Evolutionary conservation across 2,888 invertebrate genomes (phyloP).

Genomic region (Iphiclides podalirius): DNA sequence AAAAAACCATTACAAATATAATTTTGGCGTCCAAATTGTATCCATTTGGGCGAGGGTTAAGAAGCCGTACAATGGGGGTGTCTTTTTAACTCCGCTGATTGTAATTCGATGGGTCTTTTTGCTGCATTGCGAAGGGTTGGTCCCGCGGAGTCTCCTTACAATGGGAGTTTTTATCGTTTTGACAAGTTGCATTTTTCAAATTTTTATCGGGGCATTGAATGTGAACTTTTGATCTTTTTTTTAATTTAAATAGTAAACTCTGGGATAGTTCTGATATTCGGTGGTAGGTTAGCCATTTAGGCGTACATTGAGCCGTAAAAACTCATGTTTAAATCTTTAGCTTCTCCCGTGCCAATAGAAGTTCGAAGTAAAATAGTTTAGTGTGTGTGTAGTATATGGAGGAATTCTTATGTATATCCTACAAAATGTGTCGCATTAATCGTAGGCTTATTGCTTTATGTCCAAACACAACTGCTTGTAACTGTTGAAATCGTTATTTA

Average conservation of each 20-base stretch:
- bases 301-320: too few relatives aligned
- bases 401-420: too few relatives aligned
- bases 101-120: conserved; percentile 58
- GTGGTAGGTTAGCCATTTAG: too few relatives aligned
- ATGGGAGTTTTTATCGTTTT: conserved; percentile 26
- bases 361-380: too few relatives aligned
- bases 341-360: too few relatives aligned
- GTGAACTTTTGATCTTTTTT: background rate
- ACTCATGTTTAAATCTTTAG: too few relatives aligned
- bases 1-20: conserved; percentile 63
- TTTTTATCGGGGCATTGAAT: conserved; percentile 14
- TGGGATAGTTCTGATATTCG: too few relatives aligned
- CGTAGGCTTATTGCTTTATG: conserved; percentile 40
- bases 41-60: conserved; percentile 69
- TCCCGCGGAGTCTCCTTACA: conserved; percentile 34
- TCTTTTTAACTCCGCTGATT: conserved; percentile 72
- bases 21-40: conserved; percentile 67
- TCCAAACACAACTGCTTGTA: conserved; percentile 20
- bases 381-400: too few relatives aligned
- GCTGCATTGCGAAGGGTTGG: conserved; percentile 58
- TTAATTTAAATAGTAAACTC: too few relatives aligned
- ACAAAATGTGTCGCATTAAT: background rate
- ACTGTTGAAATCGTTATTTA: conserved; percentile 54
- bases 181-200: conserved; percentile 23
- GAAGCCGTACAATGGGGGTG: conserved; percentile 72